phyloP scores from a whole-genome alignment of 2,888 invertebrate species.

The Cybosia mesomella region DNA sequence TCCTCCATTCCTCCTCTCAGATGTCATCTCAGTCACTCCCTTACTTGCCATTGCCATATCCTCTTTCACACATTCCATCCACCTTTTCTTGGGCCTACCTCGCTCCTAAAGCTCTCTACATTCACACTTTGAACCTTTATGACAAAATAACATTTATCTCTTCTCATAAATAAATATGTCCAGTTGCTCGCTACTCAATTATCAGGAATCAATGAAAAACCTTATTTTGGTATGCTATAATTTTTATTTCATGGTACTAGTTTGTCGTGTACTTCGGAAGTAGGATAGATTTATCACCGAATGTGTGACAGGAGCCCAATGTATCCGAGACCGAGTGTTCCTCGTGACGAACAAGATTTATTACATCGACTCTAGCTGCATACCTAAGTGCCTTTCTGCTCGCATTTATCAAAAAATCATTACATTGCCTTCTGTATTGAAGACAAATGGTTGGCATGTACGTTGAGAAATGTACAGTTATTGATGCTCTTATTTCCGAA shows the following conservation, averaged over 20 bases:
- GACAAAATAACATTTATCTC: too few relatives aligned
- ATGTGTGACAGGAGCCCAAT: conserved; percentile 57
- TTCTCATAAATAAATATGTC: too few relatives aligned
- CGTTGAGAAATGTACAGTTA: conserved; percentile 42
- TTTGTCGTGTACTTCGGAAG: conserved; percentile 41
- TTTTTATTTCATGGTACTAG: conserved; percentile 38
- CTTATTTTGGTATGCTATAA: too few relatives aligned
- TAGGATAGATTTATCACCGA: conserved; percentile 64
- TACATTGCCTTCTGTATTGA: conserved; percentile 46
- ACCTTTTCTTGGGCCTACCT: too few relatives aligned
- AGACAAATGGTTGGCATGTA: conserved; percentile 39
- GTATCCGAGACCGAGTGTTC: conserved; percentile 57
- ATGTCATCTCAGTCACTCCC: too few relatives aligned
- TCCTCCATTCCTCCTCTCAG: too few relatives aligned
- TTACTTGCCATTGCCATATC: too few relatives aligned
- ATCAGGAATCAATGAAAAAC: too few relatives aligned
- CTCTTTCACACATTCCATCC: too few relatives aligned
- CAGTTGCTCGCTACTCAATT: too few relatives aligned
- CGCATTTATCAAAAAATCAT: conserved; percentile 63
- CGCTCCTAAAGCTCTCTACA: too few relatives aligned
- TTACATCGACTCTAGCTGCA: conserved; percentile 55
- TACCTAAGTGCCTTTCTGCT: conserved; percentile 53
- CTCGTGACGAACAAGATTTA: conserved; percentile 68
- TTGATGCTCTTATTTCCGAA: conserved; percentile 29
- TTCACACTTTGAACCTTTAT: too few relatives aligned